Percentiles rank a stretch among this genome's conserved stretches.
Evolutionary conservation across 2,797 vertebrate species (phyloP).

Genomic region (Lates japonicus): DNA sequence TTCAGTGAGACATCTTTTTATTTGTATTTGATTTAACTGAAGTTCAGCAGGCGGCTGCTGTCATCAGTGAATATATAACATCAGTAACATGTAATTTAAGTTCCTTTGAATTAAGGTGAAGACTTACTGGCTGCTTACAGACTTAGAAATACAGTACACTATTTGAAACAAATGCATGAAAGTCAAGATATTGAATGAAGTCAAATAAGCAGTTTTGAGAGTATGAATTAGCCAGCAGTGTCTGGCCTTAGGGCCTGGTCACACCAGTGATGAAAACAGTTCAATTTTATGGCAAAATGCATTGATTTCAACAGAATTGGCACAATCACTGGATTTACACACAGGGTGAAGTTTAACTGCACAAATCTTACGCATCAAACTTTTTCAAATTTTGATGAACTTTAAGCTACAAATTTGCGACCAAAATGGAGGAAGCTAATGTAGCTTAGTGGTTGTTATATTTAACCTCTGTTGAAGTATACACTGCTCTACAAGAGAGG

Average conservation of each 20-base stretch:
- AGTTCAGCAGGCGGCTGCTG: constrained; percentile 24
- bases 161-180: background rate
- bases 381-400: background rate
- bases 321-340: background rate
- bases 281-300: background rate
- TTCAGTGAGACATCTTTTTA: constrained; percentile 41
- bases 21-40: constrained; percentile 35
- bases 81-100: background rate
- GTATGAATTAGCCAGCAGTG: background rate
- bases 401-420: background rate
- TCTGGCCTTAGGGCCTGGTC: background rate
- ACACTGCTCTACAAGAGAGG: background rate
- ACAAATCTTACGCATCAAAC: background rate
- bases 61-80: constrained; percentile 25
- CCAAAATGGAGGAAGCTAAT: background rate
- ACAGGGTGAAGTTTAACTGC: background rate
- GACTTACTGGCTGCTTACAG: constrained; percentile 1
- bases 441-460: background rate
- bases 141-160: background rate
- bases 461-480: background rate
- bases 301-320: background rate
- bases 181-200: background rate
- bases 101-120: constrained; percentile 1
- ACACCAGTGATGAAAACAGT: constrained; percentile 3
- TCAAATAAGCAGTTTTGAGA: background rate